Evolutionary conservation across 2,113 vertebrate species (phyloP).

Genomic region (Pica pica): DNA sequence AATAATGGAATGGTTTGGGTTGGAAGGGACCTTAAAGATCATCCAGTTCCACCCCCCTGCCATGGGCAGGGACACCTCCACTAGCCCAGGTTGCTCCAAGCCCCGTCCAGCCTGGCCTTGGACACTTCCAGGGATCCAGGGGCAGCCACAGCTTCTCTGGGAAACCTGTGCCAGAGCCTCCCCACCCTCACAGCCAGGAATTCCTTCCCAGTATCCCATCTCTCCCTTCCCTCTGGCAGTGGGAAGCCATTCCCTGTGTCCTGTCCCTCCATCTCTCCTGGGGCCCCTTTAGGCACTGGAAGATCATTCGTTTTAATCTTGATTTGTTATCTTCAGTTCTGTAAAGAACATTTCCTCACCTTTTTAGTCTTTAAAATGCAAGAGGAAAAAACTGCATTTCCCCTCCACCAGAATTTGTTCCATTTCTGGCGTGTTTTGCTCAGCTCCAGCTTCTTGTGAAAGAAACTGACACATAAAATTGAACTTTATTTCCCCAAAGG

Average conservation of each 20-base stretch:
- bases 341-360: neutral
- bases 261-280: neutral
- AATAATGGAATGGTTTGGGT: neutral
- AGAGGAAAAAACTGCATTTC: neutral
- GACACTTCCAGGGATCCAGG: neutral
- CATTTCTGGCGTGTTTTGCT: neutral
- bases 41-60: fast-evolving
- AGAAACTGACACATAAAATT: neutral
- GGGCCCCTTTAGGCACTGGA: neutral
- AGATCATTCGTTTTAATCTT: neutral
- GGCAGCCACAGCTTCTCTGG: neutral
- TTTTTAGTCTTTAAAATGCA: neutral
- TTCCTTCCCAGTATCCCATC: neutral
- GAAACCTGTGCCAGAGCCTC: fast-evolving
- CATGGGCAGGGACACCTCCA: neutral
- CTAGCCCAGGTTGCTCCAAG: fast-evolving
- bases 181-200: fast-evolving
- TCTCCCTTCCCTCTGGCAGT: fast-evolving
- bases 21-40: fast-evolving
- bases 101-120: fast-evolving
- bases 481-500: neutral
- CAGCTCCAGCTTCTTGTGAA: neutral
- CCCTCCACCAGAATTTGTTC: neutral
- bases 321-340: neutral
- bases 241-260: neutral